Base-by-base conservation (phyloP, 2,113 vertebrate genomes). In the Salvelinus fontinalis region DNA sequence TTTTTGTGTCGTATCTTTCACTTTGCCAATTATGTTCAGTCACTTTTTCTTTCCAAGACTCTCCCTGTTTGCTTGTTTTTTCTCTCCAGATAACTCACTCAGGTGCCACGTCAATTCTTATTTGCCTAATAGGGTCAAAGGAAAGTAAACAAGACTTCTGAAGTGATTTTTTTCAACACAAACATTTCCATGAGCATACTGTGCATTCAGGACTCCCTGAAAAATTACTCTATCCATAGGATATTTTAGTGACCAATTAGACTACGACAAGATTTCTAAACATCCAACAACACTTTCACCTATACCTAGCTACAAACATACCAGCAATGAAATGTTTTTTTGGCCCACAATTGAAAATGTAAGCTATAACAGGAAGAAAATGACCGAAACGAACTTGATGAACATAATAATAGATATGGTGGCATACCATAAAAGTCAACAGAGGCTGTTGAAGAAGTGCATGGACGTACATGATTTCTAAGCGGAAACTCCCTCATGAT, bases 111-210 rank as follows among this genome's bases (percentile, higher is more conserved):
- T 88, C 85, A 87, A 79, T 77, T 78, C 70, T 57, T 66, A 69
- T 85, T 87, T 85, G 71, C 83, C 80, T 78, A 81, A 70, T 78
- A 78, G 71, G 24, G 85, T 83, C 5, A 18, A 71, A 85, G 73
- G 69, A 92, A 92, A 85, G 80, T 82, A 89, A 93, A 89, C 84
- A 87, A 83, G 79, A 81, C 51, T 78, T 86, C 82, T 85, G 76
- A 86, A 87, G 75, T 71, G 73, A 75, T 78, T 84, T 70, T 70
- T 74, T 76, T 81, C 70, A 76, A 75, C 81, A 75, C 66, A 82
- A 86, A 88, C 79, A 80, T 90, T 91, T 89, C 87, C 86, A 89
- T 87, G 84, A 90, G 83, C 78, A 39, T 18, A 20, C 67, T 31
- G 24, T 67, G 16, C 27, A 57, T 57, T 57, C 54, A 62, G 51